Evolutionary conservation across 2,888 invertebrate genomes (phyloP).

Genomic region (Metallyticus violacea): DNA sequence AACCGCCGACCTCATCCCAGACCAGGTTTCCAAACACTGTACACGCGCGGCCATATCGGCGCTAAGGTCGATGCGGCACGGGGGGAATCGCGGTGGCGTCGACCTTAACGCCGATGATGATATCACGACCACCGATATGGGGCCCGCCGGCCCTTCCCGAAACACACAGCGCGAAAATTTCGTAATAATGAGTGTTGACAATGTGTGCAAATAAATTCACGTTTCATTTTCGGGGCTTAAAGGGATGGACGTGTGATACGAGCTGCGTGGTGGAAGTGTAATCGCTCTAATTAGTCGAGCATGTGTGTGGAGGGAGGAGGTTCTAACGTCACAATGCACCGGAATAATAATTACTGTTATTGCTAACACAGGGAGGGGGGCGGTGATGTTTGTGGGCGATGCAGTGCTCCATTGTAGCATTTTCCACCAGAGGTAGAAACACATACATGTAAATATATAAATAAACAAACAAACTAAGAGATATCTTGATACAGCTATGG

Average conservation of each 20-base stretch:
- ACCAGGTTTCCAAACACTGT: not conserved
- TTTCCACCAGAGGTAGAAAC: not conserved
- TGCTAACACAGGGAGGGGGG: not conserved
- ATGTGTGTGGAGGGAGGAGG: not conserved
- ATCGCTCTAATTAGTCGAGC: slow-evolving; percentile 4
- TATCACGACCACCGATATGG: not conserved
- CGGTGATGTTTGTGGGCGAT: not conserved
- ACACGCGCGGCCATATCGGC: not conserved
- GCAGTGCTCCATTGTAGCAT: not conserved
- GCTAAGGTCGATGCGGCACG: not conserved
- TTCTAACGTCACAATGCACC: not conserved
- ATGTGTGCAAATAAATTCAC: slow-evolving; percentile 29
- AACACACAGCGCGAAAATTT: not conserved
- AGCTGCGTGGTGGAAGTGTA: slow-evolving; percentile 7
- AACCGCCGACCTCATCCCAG: not conserved
- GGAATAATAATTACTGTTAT: not conserved
- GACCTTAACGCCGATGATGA: not conserved
- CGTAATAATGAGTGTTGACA: slow-evolving; percentile 22
- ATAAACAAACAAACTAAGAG: not conserved
- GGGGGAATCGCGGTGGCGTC: not conserved
- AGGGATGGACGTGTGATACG: slow-evolving; percentile 15
- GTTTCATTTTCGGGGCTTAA: slow-evolving; percentile 29
- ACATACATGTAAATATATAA: not conserved
- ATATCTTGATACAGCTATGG: not conserved
- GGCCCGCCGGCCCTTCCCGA: not conserved